These are phyloP conservation scores for Halesus radiatus DNA, from an alignment of 1,140 invertebrate species.

Conservation along the genomic window DNA sequence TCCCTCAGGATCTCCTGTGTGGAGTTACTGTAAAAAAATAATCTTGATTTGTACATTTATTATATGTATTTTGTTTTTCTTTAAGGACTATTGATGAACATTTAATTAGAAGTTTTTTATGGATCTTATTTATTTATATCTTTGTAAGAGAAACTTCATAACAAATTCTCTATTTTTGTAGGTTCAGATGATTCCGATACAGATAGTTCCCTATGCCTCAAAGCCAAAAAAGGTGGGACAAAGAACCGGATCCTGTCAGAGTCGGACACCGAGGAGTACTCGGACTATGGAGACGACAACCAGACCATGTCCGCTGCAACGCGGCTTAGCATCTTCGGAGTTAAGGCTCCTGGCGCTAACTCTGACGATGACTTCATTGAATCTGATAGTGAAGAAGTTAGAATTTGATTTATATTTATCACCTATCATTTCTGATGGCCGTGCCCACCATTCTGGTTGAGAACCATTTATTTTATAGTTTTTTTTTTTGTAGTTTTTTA, in stretches of 20 bases:
- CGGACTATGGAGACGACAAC: slow-evolving; percentile 60
- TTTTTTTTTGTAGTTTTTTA: no score
- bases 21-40: no score
- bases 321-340: slow-evolving; percentile 67
- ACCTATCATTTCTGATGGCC: neutral
- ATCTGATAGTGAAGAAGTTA: slow-evolving; percentile 67
- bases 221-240: slow-evolving; percentile 6
- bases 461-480: no score
- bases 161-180: neutral
- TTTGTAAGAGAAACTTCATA: no score
- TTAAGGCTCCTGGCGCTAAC: slow-evolving; percentile 62
- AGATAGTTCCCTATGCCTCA: slow-evolving; percentile 3
- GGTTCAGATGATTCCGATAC: slow-evolving; percentile 11
- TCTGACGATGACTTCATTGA: slow-evolving; percentile 68
- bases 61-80: no score
- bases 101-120: no score
- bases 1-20: no score
- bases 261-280: slow-evolving; percentile 43
- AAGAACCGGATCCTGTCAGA: slow-evolving; percentile 28
- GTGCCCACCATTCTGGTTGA: no score
- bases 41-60: no score
- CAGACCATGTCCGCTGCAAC: slow-evolving; percentile 66
- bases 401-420: slow-evolving; percentile 50
- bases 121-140: no score
- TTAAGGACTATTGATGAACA: no score